Conservation (phyloP, 2,113 vertebrate species). For the Toxotes chatareus region DNA sequence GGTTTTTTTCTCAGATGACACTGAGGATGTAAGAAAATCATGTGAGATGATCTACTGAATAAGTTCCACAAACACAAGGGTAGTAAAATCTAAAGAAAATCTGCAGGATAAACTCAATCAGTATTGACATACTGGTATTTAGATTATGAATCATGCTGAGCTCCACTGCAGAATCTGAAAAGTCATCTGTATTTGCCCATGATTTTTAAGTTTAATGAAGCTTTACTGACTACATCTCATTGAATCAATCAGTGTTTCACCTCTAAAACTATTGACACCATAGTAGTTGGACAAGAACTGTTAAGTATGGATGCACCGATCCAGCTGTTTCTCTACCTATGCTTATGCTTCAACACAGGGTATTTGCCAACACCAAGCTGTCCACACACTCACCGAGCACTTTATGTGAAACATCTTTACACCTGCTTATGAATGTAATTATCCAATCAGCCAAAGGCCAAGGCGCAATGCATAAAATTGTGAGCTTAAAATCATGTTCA, state of each 20-base stretch:
- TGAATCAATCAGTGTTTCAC: neutral
- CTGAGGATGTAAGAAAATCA: neutral
- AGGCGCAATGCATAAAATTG: no score
- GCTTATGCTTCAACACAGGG: neutral
- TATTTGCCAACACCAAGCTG: neutral
- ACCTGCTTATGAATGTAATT: neutral
- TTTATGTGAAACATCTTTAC: neutral
- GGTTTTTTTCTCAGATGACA: neutral
- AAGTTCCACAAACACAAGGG: neutral
- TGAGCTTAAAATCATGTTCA: no score
- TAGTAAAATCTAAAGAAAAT: neutral
- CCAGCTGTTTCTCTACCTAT: neutral
- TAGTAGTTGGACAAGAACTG: neutral
- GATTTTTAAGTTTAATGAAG: neutral
- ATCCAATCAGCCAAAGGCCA: neutral
- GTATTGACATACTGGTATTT: neutral
- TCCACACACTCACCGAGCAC: neutral
- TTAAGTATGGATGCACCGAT: neutral
- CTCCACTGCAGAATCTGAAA: neutral
- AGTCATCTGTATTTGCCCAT: neutral
- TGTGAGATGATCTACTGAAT: constrained; percentile 8
- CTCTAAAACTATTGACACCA: neutral
- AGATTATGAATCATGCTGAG: neutral
- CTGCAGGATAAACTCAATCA: neutral
- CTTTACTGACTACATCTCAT: neutral